Percentiles rank a stretch among this genome's conserved stretches.
Evolutionary conservation across 2,113 vertebrate genomes (phyloP).

Genomic region (Limnothrissa miodon): DNA sequence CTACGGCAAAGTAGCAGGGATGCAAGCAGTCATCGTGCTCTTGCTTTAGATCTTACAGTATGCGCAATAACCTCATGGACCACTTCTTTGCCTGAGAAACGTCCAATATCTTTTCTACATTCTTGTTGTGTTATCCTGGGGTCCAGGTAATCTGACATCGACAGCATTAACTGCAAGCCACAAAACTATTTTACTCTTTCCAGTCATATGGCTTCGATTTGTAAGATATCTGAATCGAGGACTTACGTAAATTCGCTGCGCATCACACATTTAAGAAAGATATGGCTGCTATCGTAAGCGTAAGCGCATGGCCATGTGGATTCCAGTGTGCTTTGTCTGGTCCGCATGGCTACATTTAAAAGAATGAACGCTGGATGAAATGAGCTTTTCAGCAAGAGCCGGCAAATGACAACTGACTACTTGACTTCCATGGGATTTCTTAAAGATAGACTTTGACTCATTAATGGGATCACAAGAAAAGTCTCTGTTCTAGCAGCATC

Average conservation of each 20-base stretch:
- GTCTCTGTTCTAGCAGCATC: conserved; percentile 13
- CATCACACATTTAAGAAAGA: conserved; percentile 31
- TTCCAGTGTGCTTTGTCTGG: conserved; percentile 44
- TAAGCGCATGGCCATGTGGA: conserved; percentile 40
- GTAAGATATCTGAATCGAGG: neutral
- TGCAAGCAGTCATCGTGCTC: neutral
- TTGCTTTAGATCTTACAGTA: neutral
- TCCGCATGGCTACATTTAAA: conserved; percentile 35
- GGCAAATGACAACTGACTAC: conserved; percentile 20
- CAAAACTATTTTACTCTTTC: neutral
- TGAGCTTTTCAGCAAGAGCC: neutral
- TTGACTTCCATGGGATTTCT: conserved; percentile 13
- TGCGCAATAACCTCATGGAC: neutral
- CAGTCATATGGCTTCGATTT: neutral
- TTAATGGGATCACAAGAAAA: conserved; percentile 11
- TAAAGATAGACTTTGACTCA: conserved; percentile 16
- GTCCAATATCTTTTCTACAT: neutral
- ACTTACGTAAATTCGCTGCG: conserved; percentile 12
- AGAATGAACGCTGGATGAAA: conserved; percentile 22
- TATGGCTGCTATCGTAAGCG: conserved; percentile 21
- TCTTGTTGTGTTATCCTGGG: neutral
- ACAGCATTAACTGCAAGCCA: neutral
- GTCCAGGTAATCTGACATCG: neutral
- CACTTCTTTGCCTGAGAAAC: neutral
- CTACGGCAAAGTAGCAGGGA: neutral